Conservation (phyloP, 2,113 vertebrate species). For the Forbesichthys agassizii region DNA sequence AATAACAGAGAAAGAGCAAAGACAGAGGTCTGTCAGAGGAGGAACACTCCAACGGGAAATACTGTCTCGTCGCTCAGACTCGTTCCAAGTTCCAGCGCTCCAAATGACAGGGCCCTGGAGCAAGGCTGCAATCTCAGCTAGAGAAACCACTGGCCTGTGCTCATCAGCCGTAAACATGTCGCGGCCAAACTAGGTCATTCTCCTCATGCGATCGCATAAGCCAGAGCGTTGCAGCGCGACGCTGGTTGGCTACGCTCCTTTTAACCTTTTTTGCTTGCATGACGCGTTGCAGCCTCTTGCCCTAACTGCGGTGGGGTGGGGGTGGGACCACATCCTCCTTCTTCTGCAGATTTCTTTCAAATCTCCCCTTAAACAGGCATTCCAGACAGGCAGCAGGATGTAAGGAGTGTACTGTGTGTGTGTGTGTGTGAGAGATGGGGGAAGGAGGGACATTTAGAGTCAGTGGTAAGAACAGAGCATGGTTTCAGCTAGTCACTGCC, state of each 20-base stretch:
- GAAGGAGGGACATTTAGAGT: neutral
- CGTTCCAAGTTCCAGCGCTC: conserved; percentile 49
- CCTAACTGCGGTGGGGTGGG: conserved; percentile 12
- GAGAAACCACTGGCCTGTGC: conserved; percentile 70
- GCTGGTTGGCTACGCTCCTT: conserved; percentile 26
- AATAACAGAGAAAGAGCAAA: conserved; percentile 18
- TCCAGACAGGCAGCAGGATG: conserved; percentile 14
- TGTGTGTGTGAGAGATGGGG: conserved; percentile 8
- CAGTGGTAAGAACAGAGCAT: neutral
- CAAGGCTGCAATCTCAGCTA: conserved; percentile 64
- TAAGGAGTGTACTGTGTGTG: neutral
- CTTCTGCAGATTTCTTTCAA: neutral
- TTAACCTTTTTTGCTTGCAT: conserved; percentile 42
- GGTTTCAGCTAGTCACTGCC: neutral
- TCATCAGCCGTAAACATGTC: conserved; percentile 74
- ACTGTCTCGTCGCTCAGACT: conserved; percentile 43
- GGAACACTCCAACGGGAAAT: conserved; percentile 45
- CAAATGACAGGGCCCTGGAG: conserved; percentile 67
- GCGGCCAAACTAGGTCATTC: conserved; percentile 72
- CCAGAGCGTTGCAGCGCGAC: conserved; percentile 37
- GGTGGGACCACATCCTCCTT: neutral
- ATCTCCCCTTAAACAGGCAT: neutral
- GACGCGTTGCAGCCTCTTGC: conserved; percentile 47
- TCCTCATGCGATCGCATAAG: conserved; percentile 45
- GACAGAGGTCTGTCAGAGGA: conserved; percentile 8